phyloP scores from a whole-genome alignment of 2,888 invertebrate species.

The Oxytorus armatus region DNA sequence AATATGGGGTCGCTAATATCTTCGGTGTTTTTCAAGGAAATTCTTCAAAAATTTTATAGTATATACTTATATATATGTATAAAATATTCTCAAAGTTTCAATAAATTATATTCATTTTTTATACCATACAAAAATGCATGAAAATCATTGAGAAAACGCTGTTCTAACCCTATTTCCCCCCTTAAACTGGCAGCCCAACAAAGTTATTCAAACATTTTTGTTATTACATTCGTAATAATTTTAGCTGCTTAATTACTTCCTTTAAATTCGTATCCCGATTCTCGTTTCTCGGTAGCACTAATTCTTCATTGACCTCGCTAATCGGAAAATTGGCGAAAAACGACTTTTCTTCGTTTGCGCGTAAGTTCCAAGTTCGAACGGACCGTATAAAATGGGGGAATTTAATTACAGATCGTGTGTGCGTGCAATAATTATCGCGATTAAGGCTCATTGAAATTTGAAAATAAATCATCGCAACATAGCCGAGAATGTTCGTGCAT shows the following conservation, averaged over 20 bases:
- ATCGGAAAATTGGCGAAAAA: neutral
- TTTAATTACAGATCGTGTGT: constrained; percentile 29
- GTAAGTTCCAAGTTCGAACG: neutral
- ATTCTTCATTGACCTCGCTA: constrained; percentile 18
- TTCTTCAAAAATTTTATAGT: too few species aligned
- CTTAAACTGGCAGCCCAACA: too few species aligned
- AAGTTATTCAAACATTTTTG: too few species aligned
- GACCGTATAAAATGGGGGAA: constrained; percentile 2
- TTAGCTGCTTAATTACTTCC: neutral
- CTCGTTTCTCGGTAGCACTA: neutral
- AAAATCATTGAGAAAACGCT: too few species aligned
- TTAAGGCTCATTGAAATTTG: constrained; percentile 24
- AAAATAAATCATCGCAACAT: constrained; percentile 35
- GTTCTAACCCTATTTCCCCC: too few species aligned
- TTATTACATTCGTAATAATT: too few species aligned
- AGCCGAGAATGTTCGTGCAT: neutral
- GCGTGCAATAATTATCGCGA: constrained; percentile 33
- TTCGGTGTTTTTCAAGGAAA: too few species aligned
- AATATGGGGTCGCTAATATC: too few species aligned
- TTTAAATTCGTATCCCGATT: neutral
- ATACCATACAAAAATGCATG: too few species aligned
- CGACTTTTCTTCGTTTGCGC: constrained; percentile 49
- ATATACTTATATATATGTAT: too few species aligned
- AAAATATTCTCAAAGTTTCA: too few species aligned
- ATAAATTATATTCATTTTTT: too few species aligned